phyloP scores from a whole-genome alignment of 2,113 vertebrate species.

The Corydoras maculifer region DNA sequence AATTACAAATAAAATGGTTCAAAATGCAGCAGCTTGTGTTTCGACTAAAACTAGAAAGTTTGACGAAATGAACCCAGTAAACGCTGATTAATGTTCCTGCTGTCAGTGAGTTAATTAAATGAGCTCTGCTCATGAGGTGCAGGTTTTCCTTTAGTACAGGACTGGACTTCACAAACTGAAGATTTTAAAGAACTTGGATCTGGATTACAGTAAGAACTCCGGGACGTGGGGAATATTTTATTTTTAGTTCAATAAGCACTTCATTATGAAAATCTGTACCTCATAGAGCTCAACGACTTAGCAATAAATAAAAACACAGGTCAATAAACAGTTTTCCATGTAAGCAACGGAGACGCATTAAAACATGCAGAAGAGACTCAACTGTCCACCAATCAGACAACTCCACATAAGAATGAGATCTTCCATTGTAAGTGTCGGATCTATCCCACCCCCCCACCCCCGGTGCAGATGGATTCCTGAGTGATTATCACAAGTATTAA shows the following conservation, averaged over 20 bases:
- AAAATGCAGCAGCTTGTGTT: no score
- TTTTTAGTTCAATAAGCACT: background rate
- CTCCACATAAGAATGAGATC: background rate
- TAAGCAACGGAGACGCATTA: constrained; percentile 44
- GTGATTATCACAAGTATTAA: constrained; percentile 2
- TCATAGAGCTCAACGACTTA: background rate
- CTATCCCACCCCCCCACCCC: no score
- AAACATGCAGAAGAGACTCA: constrained; percentile 36
- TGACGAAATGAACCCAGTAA: no score
- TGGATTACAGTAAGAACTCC: background rate
- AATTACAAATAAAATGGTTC: no score
- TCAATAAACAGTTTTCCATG: background rate
- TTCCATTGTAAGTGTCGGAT: no score
- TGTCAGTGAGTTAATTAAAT: no score
- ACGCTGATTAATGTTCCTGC: no score
- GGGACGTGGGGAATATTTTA: background rate
- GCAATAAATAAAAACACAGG: background rate
- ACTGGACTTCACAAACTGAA: no score
- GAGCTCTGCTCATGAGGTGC: no score
- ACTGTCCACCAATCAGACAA: constrained; percentile 4
- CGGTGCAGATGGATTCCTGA: no score
- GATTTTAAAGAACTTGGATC: background rate
- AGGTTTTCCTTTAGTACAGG: no score
- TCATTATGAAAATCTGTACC: background rate
- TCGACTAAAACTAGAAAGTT: no score